Percentiles rank a stretch among this genome's conserved stretches.
Conservation (phyloP, 2,113 vertebrate genomes). For the Rynchops niger region DNA sequence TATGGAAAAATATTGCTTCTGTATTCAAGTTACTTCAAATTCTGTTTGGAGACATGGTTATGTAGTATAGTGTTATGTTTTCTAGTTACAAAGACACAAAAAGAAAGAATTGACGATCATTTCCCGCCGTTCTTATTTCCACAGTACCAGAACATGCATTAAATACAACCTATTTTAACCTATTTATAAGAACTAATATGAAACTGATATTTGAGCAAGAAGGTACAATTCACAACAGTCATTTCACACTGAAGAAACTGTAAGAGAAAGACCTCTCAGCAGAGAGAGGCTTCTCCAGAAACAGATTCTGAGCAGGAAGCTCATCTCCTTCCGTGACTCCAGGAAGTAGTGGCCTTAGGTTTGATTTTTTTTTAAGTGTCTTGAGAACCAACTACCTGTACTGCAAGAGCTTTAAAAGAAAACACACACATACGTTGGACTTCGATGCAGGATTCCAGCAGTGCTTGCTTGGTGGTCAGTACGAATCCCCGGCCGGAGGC, state of each 20-base stretch:
- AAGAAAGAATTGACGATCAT: neutral
- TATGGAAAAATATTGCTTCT: neutral
- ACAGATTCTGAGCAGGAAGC: neutral
- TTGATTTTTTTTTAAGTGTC: neutral
- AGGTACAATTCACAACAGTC: neutral
- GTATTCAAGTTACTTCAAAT: neutral
- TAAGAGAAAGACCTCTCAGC: neutral
- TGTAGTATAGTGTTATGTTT: neutral
- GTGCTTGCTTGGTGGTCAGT: conserved; percentile 73
- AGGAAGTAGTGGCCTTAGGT: neutral
- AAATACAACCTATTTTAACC: neutral
- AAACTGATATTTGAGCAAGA: neutral
- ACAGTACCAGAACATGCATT: neutral
- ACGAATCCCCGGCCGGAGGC: conserved; percentile 47
- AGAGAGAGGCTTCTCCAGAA: neutral
- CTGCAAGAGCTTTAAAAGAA: neutral
- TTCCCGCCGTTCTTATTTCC: neutral
- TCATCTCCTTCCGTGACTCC: fast-evolving
- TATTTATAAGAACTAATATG: neutral
- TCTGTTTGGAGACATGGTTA: neutral
- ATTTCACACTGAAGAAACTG: neutral
- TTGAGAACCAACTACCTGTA: neutral
- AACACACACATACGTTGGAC: neutral
- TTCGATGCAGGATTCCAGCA: neutral
- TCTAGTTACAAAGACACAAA: neutral